Evolutionary conservation across 2,888 invertebrate genomes (phyloP).

Genomic region (Diarsia brunnea): DNA sequence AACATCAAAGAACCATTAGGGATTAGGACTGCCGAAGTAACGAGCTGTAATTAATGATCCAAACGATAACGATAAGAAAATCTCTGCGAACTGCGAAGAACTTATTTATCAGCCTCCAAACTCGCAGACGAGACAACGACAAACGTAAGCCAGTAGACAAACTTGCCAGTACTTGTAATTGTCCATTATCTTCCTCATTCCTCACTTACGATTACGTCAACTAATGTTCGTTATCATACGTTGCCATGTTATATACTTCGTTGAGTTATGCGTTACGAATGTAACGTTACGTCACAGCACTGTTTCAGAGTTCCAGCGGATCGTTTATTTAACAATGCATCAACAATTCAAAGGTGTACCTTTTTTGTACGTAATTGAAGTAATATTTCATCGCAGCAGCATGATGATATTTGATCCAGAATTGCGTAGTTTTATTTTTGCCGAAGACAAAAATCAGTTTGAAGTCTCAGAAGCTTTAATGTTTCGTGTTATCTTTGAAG

Average conservation of each 20-base stretch:
- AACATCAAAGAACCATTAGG: conserved; percentile 29
- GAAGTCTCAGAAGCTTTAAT: conserved; percentile 7
- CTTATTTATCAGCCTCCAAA: conserved; percentile 17
- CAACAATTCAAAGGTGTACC: conserved; percentile 68
- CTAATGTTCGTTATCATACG: conserved; percentile 49
- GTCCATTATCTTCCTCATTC: conserved; percentile 54
- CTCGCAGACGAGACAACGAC: conserved; percentile 28
- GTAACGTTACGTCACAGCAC: conserved; percentile 52
- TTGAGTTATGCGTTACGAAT: conserved; percentile 50
- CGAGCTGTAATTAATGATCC: conserved; percentile 16
- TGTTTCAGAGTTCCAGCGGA: conserved; percentile 56
- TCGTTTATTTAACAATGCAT: conserved; percentile 70
- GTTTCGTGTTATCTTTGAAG: conserved; percentile 22
- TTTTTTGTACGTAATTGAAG: conserved; percentile 61
- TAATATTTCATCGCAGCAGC: conserved; percentile 53
- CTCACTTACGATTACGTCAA: conserved; percentile 44
- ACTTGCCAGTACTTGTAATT: conserved; percentile 49
- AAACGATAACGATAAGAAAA: conserved; percentile 35
- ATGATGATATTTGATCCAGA: conserved; percentile 24
- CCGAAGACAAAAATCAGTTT: conserved; percentile 8
- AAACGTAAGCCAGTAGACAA: conserved; percentile 31
- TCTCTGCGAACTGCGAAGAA: conserved; percentile 16
- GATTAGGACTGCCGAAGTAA: conserved; percentile 18
- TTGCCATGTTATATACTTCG: conserved; percentile 45
- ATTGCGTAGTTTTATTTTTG: conserved; percentile 26